Evolutionary conservation across 1,140 invertebrate species (phyloP).

Genomic region (Sitophilus oryzae): DNA sequence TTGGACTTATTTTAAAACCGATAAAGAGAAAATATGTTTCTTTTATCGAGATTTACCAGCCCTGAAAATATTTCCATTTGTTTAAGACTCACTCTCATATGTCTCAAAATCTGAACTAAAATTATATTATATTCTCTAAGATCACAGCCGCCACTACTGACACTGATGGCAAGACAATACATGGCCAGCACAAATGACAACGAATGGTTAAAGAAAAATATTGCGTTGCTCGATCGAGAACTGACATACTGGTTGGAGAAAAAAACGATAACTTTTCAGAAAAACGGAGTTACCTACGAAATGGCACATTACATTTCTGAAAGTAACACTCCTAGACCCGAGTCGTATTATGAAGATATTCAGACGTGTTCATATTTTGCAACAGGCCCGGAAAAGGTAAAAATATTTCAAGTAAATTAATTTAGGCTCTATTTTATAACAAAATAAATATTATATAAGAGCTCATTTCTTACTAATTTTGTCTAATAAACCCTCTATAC

Average conservation of each 20-base stretch:
- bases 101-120: too few relatives aligned
- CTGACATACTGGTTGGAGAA: constrained; percentile 59
- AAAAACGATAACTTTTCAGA: constrained; percentile 49
- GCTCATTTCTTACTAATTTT: too few relatives aligned
- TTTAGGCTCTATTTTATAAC: too few relatives aligned
- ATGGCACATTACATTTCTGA: constrained; percentile 53
- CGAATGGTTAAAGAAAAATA: constrained; percentile 54
- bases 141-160: constrained; percentile 77
- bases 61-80: too few relatives aligned
- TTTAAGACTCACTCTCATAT: too few relatives aligned
- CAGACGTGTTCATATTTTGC: constrained; percentile 34
- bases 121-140: too few relatives aligned
- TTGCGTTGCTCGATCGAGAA: constrained; percentile 62
- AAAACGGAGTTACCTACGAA: constrained; percentile 51
- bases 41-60: too few relatives aligned
- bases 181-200: constrained; percentile 58
- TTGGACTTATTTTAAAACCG: too few relatives aligned
- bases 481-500: too few relatives aligned
- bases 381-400: constrained; percentile 9
- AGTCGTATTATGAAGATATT: constrained; percentile 64
- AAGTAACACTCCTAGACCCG: constrained; percentile 68
- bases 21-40: too few relatives aligned
- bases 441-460: too few relatives aligned
- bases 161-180: constrained; percentile 70
- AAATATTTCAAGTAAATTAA: too few relatives aligned